Percentiles rank a stretch among this genome's conserved stretches.
Evolutionary conservation across 2,113 vertebrate species (phyloP).

Genomic region (Pseudorectes ferrugineus): DNA sequence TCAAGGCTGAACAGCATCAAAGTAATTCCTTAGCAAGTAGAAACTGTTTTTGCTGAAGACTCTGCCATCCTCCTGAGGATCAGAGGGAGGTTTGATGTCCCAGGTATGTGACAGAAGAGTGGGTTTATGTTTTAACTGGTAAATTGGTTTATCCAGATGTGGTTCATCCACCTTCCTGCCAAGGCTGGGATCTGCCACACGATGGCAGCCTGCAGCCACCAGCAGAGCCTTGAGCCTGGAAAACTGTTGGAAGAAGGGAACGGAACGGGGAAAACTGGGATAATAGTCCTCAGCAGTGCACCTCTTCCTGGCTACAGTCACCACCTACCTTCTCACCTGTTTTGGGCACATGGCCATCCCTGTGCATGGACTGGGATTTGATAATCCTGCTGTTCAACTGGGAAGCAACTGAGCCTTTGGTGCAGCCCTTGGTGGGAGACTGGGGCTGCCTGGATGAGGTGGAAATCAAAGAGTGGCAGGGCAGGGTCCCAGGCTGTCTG

Average conservation of each 20-base stretch:
- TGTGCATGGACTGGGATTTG: background rate
- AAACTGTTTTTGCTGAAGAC: background rate
- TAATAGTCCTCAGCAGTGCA: background rate
- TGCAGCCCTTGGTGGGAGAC: background rate
- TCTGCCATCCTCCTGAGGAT: background rate
- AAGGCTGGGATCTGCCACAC: conserved; percentile 35
- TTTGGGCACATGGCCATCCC: background rate
- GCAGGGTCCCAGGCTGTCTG: background rate
- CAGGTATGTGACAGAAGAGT: background rate
- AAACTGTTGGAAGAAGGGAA: background rate
- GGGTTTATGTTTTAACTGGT: background rate
- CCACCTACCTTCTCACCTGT: background rate
- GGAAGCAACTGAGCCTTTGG: background rate
- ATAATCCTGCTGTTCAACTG: background rate
- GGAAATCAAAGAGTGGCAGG: background rate
- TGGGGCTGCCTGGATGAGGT: background rate
- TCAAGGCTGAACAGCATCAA: background rate
- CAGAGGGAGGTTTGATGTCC: background rate
- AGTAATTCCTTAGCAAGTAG: background rate
- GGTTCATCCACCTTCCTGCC: background rate
- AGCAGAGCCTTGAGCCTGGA: background rate
- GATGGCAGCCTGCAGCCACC: conserved; percentile 58
- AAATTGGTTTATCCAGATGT: background rate
- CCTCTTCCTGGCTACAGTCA: background rate
- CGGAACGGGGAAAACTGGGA: background rate